Evolutionary conservation across 2,113 vertebrate species (phyloP).

Genomic region (Ageneiosus marmoratus): DNA sequence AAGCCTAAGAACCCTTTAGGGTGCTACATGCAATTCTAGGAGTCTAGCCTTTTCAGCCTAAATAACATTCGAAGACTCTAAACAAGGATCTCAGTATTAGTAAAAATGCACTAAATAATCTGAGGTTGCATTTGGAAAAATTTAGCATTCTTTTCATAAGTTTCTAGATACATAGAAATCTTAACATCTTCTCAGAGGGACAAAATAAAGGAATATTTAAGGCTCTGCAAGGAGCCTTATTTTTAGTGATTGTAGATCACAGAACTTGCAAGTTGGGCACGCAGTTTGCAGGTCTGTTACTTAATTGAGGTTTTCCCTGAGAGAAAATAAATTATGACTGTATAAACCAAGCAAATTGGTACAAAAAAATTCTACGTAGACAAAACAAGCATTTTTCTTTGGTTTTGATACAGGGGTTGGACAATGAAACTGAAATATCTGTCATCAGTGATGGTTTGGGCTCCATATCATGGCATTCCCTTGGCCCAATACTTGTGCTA

Average conservation of each 20-base stretch:
- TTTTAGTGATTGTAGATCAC: neutral
- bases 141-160: neutral
- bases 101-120: neutral
- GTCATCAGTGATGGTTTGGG: too few species aligned
- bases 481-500: too few species aligned
- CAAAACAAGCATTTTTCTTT: neutral
- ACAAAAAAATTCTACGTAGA: neutral
- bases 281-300: neutral
- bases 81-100: neutral
- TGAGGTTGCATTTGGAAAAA: neutral
- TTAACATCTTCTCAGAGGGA: neutral
- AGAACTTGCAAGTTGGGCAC: too few species aligned
- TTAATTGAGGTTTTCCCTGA: neutral
- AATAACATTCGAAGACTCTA: neutral
- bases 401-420: too few species aligned
- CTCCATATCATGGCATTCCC: too few species aligned
- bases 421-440: too few species aligned
- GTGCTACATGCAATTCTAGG: neutral
- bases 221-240: neutral
- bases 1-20: neutral
- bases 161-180: neutral
- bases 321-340: neutral
- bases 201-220: neutral
- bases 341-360: neutral
- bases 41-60: neutral